phyloP scores from a whole-genome alignment of 2,113 vertebrate species.

The Myotis lucifugus region DNA sequence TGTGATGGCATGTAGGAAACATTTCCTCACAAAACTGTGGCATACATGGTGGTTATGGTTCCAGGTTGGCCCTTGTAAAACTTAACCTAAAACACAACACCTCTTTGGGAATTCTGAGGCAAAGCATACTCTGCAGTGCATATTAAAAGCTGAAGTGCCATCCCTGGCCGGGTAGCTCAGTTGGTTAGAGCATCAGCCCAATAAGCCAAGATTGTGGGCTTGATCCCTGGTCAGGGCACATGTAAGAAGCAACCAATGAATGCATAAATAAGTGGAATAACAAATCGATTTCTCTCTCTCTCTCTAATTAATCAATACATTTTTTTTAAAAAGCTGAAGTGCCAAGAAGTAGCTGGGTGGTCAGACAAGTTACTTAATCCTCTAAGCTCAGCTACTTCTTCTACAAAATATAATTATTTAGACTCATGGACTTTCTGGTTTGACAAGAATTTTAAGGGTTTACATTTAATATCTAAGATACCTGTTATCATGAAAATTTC shows the following conservation, averaged over 20 bases:
- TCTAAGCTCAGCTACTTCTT: constrained; percentile 16
- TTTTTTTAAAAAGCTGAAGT: background rate
- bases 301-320: too few species aligned
- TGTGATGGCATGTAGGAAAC: background rate
- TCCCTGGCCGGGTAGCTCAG: too few species aligned
- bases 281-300: too few species aligned
- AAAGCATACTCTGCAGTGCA: background rate
- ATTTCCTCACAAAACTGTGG: background rate
- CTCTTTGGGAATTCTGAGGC: background rate
- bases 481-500: background rate
- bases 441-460: constrained; percentile 21
- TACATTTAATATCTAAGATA: constrained; percentile 39
- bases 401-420: constrained; percentile 34
- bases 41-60: background rate
- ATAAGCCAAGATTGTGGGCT: too few species aligned
- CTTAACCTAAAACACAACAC: background rate
- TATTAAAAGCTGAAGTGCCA: constrained; percentile 1
- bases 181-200: too few species aligned
- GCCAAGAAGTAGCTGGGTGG: background rate
- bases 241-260: too few species aligned
- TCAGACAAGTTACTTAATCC: constrained; percentile 34
- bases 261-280: too few species aligned
- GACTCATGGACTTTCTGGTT: background rate
- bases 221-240: too few species aligned
- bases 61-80: background rate